Evolutionary conservation across 2,888 invertebrate species (phyloP).

Genomic region (Chorisops tibialis): DNA sequence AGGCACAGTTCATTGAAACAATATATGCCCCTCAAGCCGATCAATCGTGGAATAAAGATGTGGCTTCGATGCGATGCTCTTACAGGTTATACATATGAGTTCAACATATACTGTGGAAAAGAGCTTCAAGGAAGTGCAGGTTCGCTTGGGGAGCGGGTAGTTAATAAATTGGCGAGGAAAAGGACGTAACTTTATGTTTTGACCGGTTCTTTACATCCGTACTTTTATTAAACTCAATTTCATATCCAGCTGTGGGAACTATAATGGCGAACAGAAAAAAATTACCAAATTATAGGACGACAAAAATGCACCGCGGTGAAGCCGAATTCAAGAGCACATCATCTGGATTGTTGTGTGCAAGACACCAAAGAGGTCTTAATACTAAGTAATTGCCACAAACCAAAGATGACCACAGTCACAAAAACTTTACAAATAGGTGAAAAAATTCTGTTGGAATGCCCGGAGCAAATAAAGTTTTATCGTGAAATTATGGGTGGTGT

Average conservation of each 20-base stretch:
- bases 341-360: slow-evolving; percentile 25
- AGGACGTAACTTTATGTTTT: slow-evolving; percentile 15
- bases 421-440: background rate
- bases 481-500: background rate
- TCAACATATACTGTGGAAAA: slow-evolving; percentile 3
- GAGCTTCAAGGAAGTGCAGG: background rate
- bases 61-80: slow-evolving; percentile 12
- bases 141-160: background rate
- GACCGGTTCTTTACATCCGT: slow-evolving; percentile 29
- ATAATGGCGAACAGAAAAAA: slow-evolving; percentile 10
- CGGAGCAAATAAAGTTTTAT: background rate
- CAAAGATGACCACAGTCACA: slow-evolving; percentile 3
- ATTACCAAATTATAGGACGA: background rate
- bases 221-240: slow-evolving; percentile 12
- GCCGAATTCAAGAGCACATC: slow-evolving; percentile 14
- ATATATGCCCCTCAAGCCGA: slow-evolving; percentile 15
- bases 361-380: slow-evolving; percentile 23
- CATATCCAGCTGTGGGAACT: slow-evolving; percentile 16
- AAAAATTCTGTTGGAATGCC: background rate
- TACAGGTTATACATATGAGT: slow-evolving; percentile 1
- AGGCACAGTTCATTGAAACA: slow-evolving; percentile 1
- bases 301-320: slow-evolving; percentile 22
- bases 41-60: slow-evolving; percentile 17
- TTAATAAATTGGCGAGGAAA: background rate
- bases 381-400: slow-evolving; percentile 25